Evolutionary conservation across 2,113 vertebrate genomes (phyloP).

Genomic region (Crypturellus undulatus): DNA sequence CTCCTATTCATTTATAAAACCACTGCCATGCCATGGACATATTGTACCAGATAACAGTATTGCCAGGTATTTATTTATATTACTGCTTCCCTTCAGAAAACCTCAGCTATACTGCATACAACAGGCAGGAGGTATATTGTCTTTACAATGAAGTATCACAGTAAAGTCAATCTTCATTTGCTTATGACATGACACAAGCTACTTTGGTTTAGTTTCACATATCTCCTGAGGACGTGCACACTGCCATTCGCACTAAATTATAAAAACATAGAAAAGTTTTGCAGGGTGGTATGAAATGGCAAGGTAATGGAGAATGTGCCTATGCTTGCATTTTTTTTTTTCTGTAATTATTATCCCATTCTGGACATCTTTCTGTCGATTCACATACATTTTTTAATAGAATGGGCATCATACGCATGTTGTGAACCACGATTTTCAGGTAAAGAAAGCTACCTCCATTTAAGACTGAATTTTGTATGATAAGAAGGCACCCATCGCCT

Average conservation of each 20-base stretch:
- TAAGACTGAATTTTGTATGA: neutral
- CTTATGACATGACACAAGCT: neutral
- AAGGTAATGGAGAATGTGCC: neutral
- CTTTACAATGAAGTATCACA: neutral
- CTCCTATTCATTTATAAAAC: constrained; percentile 55
- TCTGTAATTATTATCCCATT: neutral
- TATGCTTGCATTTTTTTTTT: neutral
- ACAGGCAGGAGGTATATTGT: neutral
- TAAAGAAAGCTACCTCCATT: neutral
- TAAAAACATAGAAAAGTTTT: neutral
- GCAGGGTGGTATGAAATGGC: neutral
- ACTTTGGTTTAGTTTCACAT: neutral
- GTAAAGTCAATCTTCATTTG: neutral
- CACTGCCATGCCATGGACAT: constrained; percentile 27
- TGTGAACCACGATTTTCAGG: neutral
- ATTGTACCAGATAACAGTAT: constrained; percentile 51
- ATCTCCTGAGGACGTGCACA: neutral
- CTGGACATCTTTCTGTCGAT: neutral
- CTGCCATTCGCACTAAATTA: neutral
- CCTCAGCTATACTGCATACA: neutral
- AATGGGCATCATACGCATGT: neutral
- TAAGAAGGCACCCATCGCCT: neutral
- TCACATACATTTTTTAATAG: neutral
- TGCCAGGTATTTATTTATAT: constrained; percentile 47
- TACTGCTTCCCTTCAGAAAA: constrained; percentile 29